phyloP scores from a whole-genome alignment of 2,888 invertebrate species.

The Polia nebulosa region DNA sequence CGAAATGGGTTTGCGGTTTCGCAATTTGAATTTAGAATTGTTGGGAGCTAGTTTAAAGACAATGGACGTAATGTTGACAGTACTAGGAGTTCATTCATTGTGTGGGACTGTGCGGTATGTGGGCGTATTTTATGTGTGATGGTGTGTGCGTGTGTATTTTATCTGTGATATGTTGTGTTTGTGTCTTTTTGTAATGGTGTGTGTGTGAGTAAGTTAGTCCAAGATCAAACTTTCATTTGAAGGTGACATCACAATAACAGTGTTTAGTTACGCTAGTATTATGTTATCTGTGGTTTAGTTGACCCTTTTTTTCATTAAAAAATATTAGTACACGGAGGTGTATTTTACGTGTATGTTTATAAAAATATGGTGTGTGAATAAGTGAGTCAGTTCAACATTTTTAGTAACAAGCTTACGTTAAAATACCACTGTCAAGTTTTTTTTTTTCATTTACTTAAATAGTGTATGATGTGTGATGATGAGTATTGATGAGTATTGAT shows the following conservation, averaged over 20 bases:
- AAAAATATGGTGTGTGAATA: too few species aligned
- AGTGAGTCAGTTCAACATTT: too few species aligned
- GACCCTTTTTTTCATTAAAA: too few species aligned
- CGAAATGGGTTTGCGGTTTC: conserved; percentile 42
- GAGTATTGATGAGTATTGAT: too few species aligned
- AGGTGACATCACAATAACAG: neutral
- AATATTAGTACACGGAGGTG: too few species aligned
- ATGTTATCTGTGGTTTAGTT: too few species aligned
- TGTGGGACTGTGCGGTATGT: neutral
- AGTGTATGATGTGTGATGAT: too few species aligned
- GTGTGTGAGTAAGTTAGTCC: neutral
- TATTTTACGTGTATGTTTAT: too few species aligned
- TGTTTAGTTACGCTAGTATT: too few species aligned
- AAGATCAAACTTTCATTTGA: neutral
- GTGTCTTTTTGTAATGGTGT: neutral
- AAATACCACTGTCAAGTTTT: neutral
- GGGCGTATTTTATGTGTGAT: neutral
- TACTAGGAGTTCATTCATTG: conserved; percentile 33
- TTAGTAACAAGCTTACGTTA: neutral
- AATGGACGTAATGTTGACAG: conserved; percentile 42
- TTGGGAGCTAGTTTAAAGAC: conserved; percentile 44
- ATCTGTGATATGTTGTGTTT: too few species aligned
- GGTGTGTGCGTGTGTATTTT: neutral
- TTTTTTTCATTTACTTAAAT: too few species aligned
- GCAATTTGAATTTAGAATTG: conserved; percentile 58